Percentiles rank a stretch among this genome's conserved stretches.
Evolutionary conservation across 2,113 vertebrate species (phyloP).

Genomic region (Myxocyprinus asiaticus): DNA sequence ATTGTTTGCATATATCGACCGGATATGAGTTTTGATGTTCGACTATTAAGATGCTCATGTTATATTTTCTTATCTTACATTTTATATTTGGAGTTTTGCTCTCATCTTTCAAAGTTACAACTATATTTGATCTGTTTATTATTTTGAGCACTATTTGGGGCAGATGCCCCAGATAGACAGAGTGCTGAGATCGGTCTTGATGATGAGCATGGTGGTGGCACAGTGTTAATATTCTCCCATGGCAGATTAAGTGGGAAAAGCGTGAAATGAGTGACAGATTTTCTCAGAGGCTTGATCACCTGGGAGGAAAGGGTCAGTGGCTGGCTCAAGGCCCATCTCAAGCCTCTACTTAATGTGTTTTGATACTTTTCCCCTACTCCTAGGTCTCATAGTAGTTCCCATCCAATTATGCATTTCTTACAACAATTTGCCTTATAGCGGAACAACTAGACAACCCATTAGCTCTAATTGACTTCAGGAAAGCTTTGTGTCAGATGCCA

Average conservation of each 20-base stretch:
- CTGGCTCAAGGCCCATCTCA: constrained; percentile 25
- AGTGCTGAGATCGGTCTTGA: constrained; percentile 23
- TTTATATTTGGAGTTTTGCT: background rate
- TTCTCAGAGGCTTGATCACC: constrained; percentile 30
- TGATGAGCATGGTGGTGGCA: background rate
- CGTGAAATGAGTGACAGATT: constrained; percentile 36
- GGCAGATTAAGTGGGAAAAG: constrained; percentile 37
- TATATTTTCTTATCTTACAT: too few relatives aligned
- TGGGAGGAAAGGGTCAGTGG: constrained; percentile 14
- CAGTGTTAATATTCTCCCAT: constrained; percentile 35
- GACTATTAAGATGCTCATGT: background rate
- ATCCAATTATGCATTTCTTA: background rate
- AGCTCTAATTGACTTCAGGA: constrained; percentile 13
- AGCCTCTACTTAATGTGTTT: constrained; percentile 8
- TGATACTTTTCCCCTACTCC: background rate
- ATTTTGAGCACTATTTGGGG: constrained; percentile 16
- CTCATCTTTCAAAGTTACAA: constrained; percentile 11
- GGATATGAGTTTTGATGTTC: background rate
- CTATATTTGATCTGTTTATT: background rate
- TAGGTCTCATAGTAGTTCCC: background rate
- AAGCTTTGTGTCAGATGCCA: constrained; percentile 10
- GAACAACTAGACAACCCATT: background rate
- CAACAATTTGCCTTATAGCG: background rate
- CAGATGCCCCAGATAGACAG: constrained; percentile 37
- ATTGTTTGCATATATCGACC: background rate